Evolutionary conservation across 92 coral and sea anemone species (phyloP).

Genomic region (Epizoanthus scotinus): DNA sequence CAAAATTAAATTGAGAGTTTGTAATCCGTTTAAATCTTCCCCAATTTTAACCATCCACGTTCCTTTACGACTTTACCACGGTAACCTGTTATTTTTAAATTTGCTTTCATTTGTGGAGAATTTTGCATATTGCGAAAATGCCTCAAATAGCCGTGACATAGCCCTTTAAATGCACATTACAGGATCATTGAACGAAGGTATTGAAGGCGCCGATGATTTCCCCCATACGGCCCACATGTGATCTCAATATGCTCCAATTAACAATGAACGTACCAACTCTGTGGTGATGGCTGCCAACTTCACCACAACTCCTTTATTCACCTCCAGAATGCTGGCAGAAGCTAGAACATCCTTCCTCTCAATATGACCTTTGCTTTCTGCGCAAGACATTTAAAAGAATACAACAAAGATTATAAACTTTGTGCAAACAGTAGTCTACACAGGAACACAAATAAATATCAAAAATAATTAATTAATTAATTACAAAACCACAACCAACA

Average conservation of each 20-base stretch:
- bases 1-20: too few relatives aligned
- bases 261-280: constrained; percentile 10
- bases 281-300: constrained; percentile 45
- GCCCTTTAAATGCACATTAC: too few relatives aligned
- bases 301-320: constrained; percentile 54
- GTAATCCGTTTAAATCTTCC: too few relatives aligned
- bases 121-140: too few relatives aligned
- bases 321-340: constrained; percentile 53
- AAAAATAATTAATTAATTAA: too few relatives aligned
- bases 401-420: background rate
- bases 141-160: too few relatives aligned
- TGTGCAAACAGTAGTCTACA: background rate
- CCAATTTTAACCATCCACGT: too few relatives aligned
- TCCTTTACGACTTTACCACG: too few relatives aligned
- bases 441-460: background rate
- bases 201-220: background rate
- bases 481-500: too few relatives aligned
- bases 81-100: too few relatives aligned
- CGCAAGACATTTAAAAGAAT: background rate
- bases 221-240: background rate
- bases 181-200: background rate
- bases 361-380: constrained; percentile 22
- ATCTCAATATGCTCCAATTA: background rate
- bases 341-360: constrained; percentile 49
- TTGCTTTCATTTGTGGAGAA: too few relatives aligned